Evolutionary conservation across 2,797 vertebrate genomes (phyloP).

Genomic region (Hydrolagus colliei): DNA sequence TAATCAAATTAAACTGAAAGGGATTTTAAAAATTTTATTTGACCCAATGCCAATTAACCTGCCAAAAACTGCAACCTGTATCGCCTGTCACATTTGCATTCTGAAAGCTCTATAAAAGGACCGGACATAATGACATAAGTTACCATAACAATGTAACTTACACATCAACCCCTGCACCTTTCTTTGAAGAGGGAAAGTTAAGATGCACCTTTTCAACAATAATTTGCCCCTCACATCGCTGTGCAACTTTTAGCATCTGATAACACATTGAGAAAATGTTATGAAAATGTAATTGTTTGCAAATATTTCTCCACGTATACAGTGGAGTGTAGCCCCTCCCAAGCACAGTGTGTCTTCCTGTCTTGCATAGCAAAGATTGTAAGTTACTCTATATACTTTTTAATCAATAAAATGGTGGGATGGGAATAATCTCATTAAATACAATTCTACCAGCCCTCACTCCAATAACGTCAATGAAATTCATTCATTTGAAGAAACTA

Average conservation of each 20-base stretch:
- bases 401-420: neutral
- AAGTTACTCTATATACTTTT: neutral
- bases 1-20: neutral
- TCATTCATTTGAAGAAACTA: conserved; percentile 19
- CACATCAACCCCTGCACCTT: neutral
- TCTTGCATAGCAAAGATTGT: neutral
- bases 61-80: neutral
- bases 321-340: no score
- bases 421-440: neutral
- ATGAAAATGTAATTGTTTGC: neutral
- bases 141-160: neutral
- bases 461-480: neutral
- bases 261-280: neutral
- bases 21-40: neutral
- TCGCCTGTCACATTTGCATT: neutral
- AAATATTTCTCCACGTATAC: conserved; percentile 1
- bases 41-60: neutral
- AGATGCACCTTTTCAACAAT: neutral
- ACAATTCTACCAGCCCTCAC: neutral
- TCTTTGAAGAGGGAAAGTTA: neutral
- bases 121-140: neutral
- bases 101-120: neutral
- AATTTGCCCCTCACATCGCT: neutral
- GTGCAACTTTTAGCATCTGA: neutral
- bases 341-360: neutral